Evolutionary conservation across 2,888 invertebrate species (phyloP).

Genomic region (Mythimna ferrago): DNA sequence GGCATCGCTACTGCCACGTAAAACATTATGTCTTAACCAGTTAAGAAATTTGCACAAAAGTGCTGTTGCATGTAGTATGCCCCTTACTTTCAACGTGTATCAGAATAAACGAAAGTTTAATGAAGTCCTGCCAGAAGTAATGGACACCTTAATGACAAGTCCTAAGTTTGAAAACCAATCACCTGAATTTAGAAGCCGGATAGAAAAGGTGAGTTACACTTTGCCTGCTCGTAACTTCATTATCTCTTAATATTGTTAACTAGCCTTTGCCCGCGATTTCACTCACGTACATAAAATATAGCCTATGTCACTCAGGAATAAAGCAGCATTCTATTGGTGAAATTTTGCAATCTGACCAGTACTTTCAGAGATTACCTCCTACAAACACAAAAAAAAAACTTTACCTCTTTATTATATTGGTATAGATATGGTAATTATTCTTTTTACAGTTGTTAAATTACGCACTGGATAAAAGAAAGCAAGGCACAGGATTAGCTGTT

Average conservation of each 20-base stretch:
- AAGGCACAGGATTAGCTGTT: conserved; percentile 20
- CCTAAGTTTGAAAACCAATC: conserved; percentile 35
- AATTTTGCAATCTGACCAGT: too few relatives aligned
- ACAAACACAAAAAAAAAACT: too few relatives aligned
- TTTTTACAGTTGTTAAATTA: conserved; percentile 42
- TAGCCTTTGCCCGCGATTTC: too few relatives aligned
- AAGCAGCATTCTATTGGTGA: too few relatives aligned
- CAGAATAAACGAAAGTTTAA: conserved; percentile 25
- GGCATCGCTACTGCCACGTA: conserved; percentile 2
- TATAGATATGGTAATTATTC: neutral
- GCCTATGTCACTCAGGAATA: too few relatives aligned
- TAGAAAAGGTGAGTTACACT: conserved; percentile 29
- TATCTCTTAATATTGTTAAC: neutral
- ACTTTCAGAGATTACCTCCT: too few relatives aligned
- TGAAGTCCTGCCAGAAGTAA: conserved; percentile 30
- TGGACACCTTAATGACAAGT: conserved; percentile 31
- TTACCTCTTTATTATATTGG: too few relatives aligned
- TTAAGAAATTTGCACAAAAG: conserved; percentile 26
- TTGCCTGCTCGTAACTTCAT: neutral
- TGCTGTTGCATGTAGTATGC: neutral
- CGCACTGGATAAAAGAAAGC: conserved; percentile 21
- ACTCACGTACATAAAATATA: too few relatives aligned
- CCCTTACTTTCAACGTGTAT: conserved; percentile 19
- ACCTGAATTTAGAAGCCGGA: conserved; percentile 38
- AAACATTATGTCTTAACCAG: conserved; percentile 21